Base-by-base conservation (phyloP, 2,113 vertebrate genomes). In the Peucedramus taeniatus region DNA sequence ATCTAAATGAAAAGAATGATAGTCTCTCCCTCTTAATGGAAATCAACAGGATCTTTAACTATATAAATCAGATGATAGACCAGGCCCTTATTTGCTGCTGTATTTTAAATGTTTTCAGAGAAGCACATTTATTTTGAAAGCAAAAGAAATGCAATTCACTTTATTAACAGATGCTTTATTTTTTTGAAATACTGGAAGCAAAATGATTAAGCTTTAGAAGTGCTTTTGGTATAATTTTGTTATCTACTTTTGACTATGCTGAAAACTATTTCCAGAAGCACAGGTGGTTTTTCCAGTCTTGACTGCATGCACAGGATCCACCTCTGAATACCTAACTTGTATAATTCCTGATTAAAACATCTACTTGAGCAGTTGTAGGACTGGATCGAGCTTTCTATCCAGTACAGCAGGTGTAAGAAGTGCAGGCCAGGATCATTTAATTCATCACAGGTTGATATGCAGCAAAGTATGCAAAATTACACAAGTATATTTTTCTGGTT, bases 91-190 rank as follows among this genome's bases (percentile, higher is more conserved):
- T 13, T 64, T 79, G 84, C 64, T 86, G 72, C 49, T 28, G 10
- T 84, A 87, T 94, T 87, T 94, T 49, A 92, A 90, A 68, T 60
- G 42, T 78, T 92, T 90, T 87, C 83, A 81, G 76, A 95, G 64
- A 96, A 95, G 72, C 83, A 96, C 64, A 95, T 77, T 87, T 75
- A 83, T 89, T 93, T 89, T 92, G 69, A 86, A 90, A 83, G 60
- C 59, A 87, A 81, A 90, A 81, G 74, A 87, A 96, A 93, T 90
- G 61, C 45, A 95, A 61, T 77, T 94, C 63, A 88, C 59, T 65
- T 91, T 90, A 80, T 71, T 80, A 96, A 88, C 24, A 90, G 47
- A 92, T 70, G 27, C 4, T 85, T 39, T 71, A 47, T 75, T 89
- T 94, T 96, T 96, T 77, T 90, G 0, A 70, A 93, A 80, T 72